These are phyloP conservation scores for Propsilocerus akamusi DNA, from an alignment of 1,140 invertebrate genomes.

Conservation along the genomic window DNA sequence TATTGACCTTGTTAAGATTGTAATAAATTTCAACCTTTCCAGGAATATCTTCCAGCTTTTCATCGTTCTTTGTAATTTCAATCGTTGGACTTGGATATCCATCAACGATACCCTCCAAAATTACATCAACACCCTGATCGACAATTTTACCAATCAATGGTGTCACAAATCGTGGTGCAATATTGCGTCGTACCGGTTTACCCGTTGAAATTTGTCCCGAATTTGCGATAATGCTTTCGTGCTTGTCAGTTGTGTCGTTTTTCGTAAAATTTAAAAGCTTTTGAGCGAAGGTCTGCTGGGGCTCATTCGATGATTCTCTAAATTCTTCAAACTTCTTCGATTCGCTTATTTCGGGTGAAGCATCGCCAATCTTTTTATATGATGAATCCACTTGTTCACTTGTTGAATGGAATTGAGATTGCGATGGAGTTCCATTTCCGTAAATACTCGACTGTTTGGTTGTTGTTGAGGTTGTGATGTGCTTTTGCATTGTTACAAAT, in stretches of 20 bases:
- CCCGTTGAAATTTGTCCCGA: conserved; percentile 6
- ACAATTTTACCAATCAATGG: conserved; percentile 54
- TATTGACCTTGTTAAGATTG: conserved; percentile 35
- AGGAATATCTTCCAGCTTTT: conserved; percentile 28
- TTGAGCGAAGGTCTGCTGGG: not conserved
- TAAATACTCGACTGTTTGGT: conserved; percentile 23
- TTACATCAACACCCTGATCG: conserved; percentile 48
- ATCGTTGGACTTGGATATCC: conserved; percentile 54
- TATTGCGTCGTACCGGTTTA: conserved; percentile 33
- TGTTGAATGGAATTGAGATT: not conserved
- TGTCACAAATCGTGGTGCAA: conserved; percentile 44
- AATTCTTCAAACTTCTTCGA: conserved; percentile 20
- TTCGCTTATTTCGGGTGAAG: conserved; percentile 18
- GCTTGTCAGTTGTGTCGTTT: conserved; percentile 19
- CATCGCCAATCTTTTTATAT: conserved; percentile 17
- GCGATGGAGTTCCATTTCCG: conserved; percentile 24
- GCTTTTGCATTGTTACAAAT: conserved; percentile 21
- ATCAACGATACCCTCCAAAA: conserved; percentile 53
- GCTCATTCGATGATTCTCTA: not conserved
- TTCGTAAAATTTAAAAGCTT: conserved; percentile 20
- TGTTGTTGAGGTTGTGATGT: conserved; percentile 21
- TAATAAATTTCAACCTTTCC: conserved; percentile 29
- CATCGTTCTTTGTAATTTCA: conserved; percentile 53
- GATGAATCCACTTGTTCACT: conserved; percentile 19
- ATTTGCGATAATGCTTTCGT: conserved; percentile 9